Base-by-base conservation (phyloP, 2,797 vertebrate genomes). In the Loriculus beryllinus region DNA sequence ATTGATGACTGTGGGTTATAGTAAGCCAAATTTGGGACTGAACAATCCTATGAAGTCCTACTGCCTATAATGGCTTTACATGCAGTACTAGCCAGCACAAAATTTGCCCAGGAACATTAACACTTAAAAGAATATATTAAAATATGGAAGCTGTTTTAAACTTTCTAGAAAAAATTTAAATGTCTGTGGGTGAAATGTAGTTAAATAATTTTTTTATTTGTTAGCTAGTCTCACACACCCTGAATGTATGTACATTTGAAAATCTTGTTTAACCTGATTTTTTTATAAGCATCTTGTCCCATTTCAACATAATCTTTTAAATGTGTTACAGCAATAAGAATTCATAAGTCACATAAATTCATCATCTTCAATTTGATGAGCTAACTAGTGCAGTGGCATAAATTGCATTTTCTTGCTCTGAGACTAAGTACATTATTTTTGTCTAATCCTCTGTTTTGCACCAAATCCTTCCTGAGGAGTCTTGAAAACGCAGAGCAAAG, bases 361-460 rank as follows among this genome's bases (percentile, higher is more conserved):
- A 96, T 19, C 74, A 81, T 86, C 74, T 87, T 90, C 47, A 47
- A n/a, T 84, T 85, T 90, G 81, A 95, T 76, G 82, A 88, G 60
- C 88, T 92, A 95, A 94, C 78, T 76, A 92, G 40, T 51, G 31
- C 84, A 57, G 65, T 33, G 47, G 75, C 48, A 91, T 93, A 94
- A 96, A 93, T 72, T 94, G 39, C 70, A 82, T 91, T 95, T 94
- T 93, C 63, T 74, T 90, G 57, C 78, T 95, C 72, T 82, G 57
- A 92, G 82, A 74, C 63, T 83, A 94, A 96, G 54, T 59, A 92
- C 37, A 43, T 95, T 91, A 85, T 70, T 88, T 97, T 93, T 95
- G 57, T 84, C 84, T 96, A 94, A 93, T 91, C 86, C 82, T 76
- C 49, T 82, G 35, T 94, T 93, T 96, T 92, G 87, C n/a, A 83